Conservation (phyloP, 2,888 invertebrate genomes). For the Lordiphosa fenestrarum region DNA sequence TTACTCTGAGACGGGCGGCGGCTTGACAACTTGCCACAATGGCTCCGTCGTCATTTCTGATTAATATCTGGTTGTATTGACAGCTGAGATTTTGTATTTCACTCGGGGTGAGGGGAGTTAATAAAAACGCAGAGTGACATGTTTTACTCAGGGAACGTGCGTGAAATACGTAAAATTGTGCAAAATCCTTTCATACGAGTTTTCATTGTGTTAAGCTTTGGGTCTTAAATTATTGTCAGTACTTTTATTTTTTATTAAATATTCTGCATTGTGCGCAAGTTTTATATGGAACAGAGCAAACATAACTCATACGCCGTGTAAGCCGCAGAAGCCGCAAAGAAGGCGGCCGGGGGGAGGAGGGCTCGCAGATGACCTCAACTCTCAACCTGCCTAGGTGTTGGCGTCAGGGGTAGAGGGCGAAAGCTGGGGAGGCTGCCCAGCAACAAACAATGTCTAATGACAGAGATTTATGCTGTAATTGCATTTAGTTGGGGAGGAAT, state of each 20-base stretch:
- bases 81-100: constrained; percentile 58
- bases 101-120: constrained; percentile 32
- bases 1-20: constrained; percentile 4
- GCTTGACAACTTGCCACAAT: constrained; percentile 41
- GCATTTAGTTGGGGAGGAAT: constrained; percentile 51
- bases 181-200: constrained; percentile 23
- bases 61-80: constrained; percentile 70
- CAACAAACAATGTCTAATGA: constrained; percentile 73
- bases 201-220: constrained; percentile 23
- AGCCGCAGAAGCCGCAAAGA: constrained; percentile 45
- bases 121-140: constrained; percentile 68
- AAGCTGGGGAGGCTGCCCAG: constrained; percentile 26
- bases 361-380: constrained; percentile 26
- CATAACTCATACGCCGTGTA: constrained; percentile 60
- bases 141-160: constrained; percentile 60
- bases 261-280: constrained; percentile 32
- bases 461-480: constrained; percentile 71
- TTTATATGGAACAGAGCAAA: constrained; percentile 21
- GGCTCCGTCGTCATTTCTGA: constrained; percentile 47
- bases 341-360: background rate
- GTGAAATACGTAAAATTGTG: constrained; percentile 49
- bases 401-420: background rate
- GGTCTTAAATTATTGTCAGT: constrained; percentile 53
- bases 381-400: constrained; percentile 15
- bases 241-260: constrained; percentile 52